Conservation (phyloP, 2,888 invertebrate species). For the Matsumyia berberina region DNA sequence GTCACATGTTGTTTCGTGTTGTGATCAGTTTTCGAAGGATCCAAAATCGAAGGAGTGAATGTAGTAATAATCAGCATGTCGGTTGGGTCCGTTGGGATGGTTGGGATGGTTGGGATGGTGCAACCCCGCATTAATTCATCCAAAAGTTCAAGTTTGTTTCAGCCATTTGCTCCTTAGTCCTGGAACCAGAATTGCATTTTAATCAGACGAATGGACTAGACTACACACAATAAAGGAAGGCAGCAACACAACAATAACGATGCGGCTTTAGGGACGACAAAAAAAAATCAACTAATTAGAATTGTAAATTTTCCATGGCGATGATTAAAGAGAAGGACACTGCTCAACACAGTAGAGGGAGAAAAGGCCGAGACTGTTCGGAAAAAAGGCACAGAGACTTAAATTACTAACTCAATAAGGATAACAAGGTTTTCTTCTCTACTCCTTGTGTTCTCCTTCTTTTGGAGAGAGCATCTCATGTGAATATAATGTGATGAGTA, state of each 20-base stretch:
- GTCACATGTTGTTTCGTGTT: conserved; percentile 49
- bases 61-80: conserved; percentile 56
- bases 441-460: not conserved
- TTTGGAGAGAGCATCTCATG: conserved; percentile 10
- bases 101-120: not conserved
- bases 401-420: conserved; percentile 43
- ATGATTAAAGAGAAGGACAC: conserved; percentile 37
- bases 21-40: conserved; percentile 43
- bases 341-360: not conserved
- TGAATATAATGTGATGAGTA: conserved; percentile 29
- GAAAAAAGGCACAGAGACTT: conserved; percentile 7
- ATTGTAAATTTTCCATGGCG: conserved; percentile 62
- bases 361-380: not conserved
- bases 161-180: conserved; percentile 3
- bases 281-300: conserved; percentile 60
- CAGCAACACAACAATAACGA: not conserved
- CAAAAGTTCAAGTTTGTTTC: conserved; percentile 45
- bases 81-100: conserved; percentile 9
- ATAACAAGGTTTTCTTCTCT: conserved; percentile 20
- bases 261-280: not conserved
- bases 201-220: conserved; percentile 40
- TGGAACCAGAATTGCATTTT: conserved; percentile 66
- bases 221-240: conserved; percentile 17
- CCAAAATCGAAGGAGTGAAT: conserved; percentile 50
- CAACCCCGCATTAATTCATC: conserved; percentile 37